Evolutionary conservation across 2,113 vertebrate species (phyloP), one percentile per base, ranked within the genome.

Genomic region (Thinocorus orbignyianus): DNA sequence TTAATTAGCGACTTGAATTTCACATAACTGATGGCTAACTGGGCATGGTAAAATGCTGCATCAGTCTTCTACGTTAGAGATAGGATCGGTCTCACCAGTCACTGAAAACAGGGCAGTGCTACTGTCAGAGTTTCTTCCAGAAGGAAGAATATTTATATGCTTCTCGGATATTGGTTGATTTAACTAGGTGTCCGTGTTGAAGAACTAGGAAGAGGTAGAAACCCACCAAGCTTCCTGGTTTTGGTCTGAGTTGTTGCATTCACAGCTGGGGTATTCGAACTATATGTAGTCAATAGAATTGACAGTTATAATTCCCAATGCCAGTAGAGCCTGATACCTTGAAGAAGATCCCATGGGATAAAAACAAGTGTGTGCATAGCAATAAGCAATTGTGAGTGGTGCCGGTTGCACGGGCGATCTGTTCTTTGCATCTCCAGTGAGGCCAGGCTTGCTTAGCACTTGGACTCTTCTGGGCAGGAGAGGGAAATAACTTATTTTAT

Each of bases 361-460:
- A 86, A 55, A 86, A 55, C 11, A 51, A 60, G 44, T 19, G 33
- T 46, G 46, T 78, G 35, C 23, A 2, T n/a, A 54, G 72, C 1
- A 8, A 26, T 44, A 13, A 54, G 48, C 6, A 64, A 49, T 22
- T 19, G 10, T 61, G 55, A 60, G 48, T 0, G 0, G 33, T 76
- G 58, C 44, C 6, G 8, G 24, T 30, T 80, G 33, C 0, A 0
- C 30, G 17, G 6, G 22, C 0, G 3, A 54, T 80, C 52, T 90
- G 54, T 14, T 66, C 33, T 79, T 65, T 1, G 1, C 33, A 11
- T 41, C 17, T 31, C 22, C 31, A 0, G 1, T n/a, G 46, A 41
- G 49, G 10, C 35, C 64, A 62, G 52, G 35, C 62, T 73, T 64
- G 28, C 39, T 82, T 49, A 39, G 37, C 23, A 17, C 65, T 73